Evolutionary conservation across 2,888 invertebrate species (phyloP), one percentile per base, ranked within the genome.

Genomic region (Ectemnius lituratus): DNA sequence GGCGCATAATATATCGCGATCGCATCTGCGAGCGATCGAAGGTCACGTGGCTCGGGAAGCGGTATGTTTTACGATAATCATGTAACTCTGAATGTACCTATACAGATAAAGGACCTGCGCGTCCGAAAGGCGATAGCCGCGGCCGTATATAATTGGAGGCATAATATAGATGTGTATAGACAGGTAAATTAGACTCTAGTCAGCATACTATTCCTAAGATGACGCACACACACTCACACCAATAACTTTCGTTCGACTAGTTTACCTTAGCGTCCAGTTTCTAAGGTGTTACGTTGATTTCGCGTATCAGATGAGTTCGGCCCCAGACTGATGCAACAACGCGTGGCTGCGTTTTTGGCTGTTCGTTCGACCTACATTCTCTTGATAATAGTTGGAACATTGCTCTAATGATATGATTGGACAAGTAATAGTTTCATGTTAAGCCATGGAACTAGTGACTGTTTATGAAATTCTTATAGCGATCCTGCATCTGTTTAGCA

Each of bases 171-270:
- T 79, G 85, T 84, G 84, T 80, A 84, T 84, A 84, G 82, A 73
- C 63, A 73, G 70, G 80, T 81, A 85, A 84, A 83, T 88, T 88
- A 88, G 88, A 86, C 80, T 88, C 88, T 88, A 88, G 88, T 88
- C 88, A 88, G 79, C 81, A 85, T 85, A 86, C 81, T 82, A 83
- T 84, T 85, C 85, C 81, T 84, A 82, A 84, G 82, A 78, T 73
- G 78, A 81, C 81, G 84, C 82, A 83, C 84, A 80, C 78, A 69
- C 80, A 37, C 11, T 37, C 37, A 37, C 37, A 37, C 37, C 11
- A 8, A 37, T 37, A 37, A 6, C 71, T 74, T 71, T 60, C 66
- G 16, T 78, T 73, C 64, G 74, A 76, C 73, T 73, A 52, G 37
- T 61, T 69, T 23, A 49, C 23, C 66, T 61, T 14, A 37, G 1